These are phyloP conservation scores for Mormyrops boulengeri DNA, from an alignment of 2,797 vertebrate species.

Conservation along the genomic window DNA sequence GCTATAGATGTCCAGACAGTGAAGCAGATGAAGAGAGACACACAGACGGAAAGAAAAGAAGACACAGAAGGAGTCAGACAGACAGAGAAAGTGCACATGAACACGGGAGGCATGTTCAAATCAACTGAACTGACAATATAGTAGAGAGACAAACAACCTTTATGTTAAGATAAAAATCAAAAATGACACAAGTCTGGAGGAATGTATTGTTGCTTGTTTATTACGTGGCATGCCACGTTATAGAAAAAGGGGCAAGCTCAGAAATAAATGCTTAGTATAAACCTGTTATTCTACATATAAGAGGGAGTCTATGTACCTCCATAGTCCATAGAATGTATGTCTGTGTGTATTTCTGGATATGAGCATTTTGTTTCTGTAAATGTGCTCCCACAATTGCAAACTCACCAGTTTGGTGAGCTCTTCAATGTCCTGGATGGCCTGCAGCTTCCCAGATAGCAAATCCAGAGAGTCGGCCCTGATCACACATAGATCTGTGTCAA, in stretches of 20 bases:
- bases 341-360: neutral
- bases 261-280: neutral
- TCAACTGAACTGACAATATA: neutral
- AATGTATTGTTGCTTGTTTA: neutral
- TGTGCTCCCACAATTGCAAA: neutral
- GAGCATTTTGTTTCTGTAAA: neutral
- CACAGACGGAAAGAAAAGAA: slow-evolving; percentile 21
- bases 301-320: neutral
- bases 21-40: neutral
- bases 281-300: neutral
- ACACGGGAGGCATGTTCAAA: neutral
- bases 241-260: neutral
- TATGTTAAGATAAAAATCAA: neutral
- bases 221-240: neutral
- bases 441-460: slow-evolving; percentile 66
- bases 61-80: neutral
- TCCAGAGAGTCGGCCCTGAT: slow-evolving; percentile 71
- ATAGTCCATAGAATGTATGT: neutral
- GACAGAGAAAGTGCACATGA: neutral
- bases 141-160: neutral
- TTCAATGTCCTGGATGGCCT: slow-evolving; percentile 75
- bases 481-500: slow-evolving; percentile 13
- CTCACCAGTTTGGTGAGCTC: slow-evolving; percentile 81
- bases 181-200: neutral
- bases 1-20: slow-evolving; percentile 48